Base-by-base conservation (phyloP, 2,797 vertebrate genomes). In the Antrozous pallidus region DNA sequence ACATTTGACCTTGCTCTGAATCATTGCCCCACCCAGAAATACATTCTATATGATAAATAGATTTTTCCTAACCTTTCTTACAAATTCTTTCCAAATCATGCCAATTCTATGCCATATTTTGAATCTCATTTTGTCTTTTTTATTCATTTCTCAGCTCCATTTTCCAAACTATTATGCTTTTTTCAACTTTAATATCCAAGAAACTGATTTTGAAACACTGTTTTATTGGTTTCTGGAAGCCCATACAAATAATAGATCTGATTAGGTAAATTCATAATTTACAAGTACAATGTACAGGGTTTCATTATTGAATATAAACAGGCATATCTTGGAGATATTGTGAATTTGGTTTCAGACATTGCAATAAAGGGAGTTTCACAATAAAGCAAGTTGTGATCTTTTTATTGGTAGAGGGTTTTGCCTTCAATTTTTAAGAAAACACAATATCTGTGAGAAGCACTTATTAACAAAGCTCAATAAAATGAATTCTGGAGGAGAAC, bases 251-350 rank as follows among this genome's bases (percentile, higher is more conserved):
- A 71, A 79, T 78, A 65, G 77, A 88, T 87, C n/a, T 84, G 88
- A 88, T 91, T 45, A 92, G 47, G 20, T 13, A 94, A 91, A 65
- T 71, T 58, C 28, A 47, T 84, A 81, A 70, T 89, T 96, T 58
- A 67, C 13, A 83, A 94, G 71, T 17, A 38, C 0, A 36, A 8
- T 33, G 51, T n/a, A 61, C 13, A 36, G 22, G 24, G 40, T 42
- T 28, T 87, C 67, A 51, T 75, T 18, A 20, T 6, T 74, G 79
- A 92, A 79, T 61, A 36, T 61, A 82, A n/a, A 26, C 22, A 65
- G 8, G 31, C 22, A 17, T 65, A 26, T 47, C 79, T 65, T 17
- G 8, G 22, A 33, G 61, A 65, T 24, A 65, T 16, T 16, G 4
- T 82, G 22, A 22, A 24, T 24, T 33, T 28, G 61, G 42, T 26